Base-by-base conservation (phyloP, 2,888 invertebrate genomes). In the Acanthoscelides obtectus region DNA sequence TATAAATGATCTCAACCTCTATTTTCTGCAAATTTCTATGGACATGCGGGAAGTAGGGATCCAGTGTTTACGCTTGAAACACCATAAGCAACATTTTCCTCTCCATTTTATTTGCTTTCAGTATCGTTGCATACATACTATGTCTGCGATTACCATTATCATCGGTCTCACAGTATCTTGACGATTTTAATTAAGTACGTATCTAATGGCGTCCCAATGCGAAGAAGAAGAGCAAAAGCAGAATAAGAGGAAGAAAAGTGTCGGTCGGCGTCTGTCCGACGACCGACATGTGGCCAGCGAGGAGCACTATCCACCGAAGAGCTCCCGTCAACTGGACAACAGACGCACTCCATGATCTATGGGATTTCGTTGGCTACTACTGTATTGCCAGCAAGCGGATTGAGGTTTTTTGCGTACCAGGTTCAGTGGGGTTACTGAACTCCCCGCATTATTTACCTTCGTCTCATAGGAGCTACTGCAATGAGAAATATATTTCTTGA, bases 241-340 rank as follows among this genome's bases (percentile, higher is more conserved):
- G 45, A 45, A 45, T 6, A 45, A 45, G 12, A 45, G 45, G 45
- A 45, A 45, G 45, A 45, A 45, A 45, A 45, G 45, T 17, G 45
- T 1, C 45, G 45, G 45, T 17, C 45, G 17, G 17, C 45, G 45
- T 12, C 45, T 45, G 45, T 45, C 45, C 45, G 12, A 12, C 45
- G 45, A 77, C 76, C 72, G 77, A 74, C 70, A 72, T 68, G 63
- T 65, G 67, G 66, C 63, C 66, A 64, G 67, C 70, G 66, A 66
- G 21, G 19, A 20, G 22, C 68, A 66, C 69, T 66, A 20, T 69
- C 67, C 20, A 72, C 68, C 68, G 66, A 22, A 64, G 21, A 69
- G 66, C 68, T 45, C 64, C 68, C 71, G 69, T 69, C 72, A 72
- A 73, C 45, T 45, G 45, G 12, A 45, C 45, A 45, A 45, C 45